phyloP scores from a whole-genome alignment of 2,888 invertebrate genomes.

The Crematogaster levior region DNA sequence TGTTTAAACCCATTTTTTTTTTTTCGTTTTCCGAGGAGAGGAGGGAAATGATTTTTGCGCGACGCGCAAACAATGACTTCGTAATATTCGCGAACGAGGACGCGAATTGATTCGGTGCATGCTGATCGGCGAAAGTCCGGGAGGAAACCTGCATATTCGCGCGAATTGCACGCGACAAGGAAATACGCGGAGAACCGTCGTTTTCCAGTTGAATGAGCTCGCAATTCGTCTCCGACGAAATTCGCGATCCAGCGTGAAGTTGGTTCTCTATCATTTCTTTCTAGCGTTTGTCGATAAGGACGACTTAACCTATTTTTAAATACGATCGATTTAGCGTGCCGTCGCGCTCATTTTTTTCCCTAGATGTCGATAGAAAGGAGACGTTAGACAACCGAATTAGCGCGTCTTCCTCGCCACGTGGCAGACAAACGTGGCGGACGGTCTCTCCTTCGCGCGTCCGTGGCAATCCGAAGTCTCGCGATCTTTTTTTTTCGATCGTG shows the following conservation, averaged over 20 bases:
- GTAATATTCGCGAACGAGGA: background rate
- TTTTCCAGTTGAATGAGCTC: slow-evolving; percentile 6
- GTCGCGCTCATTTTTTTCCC: background rate
- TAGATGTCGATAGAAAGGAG: background rate
- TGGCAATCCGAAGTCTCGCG: no score
- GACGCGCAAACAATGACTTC: background rate
- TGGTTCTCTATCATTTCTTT: background rate
- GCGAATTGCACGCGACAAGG: background rate
- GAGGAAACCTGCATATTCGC: background rate
- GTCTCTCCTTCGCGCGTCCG: background rate
- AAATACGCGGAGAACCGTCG: background rate
- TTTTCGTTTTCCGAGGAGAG: background rate
- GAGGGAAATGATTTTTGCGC: background rate
- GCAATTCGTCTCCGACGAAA: background rate
- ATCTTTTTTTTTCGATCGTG: background rate
- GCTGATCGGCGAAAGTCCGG: slow-evolving; percentile 8
- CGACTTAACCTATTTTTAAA: slow-evolving; percentile 1
- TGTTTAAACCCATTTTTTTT: background rate
- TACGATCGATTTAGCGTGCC: background rate
- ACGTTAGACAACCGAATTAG: background rate
- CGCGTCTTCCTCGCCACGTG: background rate
- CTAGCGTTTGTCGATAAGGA: no score
- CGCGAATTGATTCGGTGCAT: background rate
- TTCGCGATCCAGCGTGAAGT: background rate
- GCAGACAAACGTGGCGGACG: background rate